Percentiles rank a stretch among this genome's conserved stretches.
phyloP scores from a whole-genome alignment of 2,888 invertebrate species.

The Apamea crenata region DNA sequence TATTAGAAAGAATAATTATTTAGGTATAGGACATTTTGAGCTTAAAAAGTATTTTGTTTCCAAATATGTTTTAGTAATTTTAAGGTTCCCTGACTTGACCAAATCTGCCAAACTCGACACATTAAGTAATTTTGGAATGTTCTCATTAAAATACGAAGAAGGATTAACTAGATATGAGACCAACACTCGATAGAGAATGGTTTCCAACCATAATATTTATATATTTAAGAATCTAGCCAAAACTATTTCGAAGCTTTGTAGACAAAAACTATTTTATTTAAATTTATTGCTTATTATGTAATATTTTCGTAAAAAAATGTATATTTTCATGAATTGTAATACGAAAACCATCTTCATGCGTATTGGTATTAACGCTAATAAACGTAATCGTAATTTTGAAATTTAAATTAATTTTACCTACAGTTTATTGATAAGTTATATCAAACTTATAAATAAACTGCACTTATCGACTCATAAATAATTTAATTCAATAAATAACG shows the following conservation, averaged over 20 bases:
- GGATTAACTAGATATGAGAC: constrained; percentile 56
- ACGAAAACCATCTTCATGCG: constrained; percentile 52
- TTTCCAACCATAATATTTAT: constrained; percentile 35
- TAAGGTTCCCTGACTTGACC: constrained; percentile 54
- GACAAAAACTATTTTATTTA: constrained; percentile 60
- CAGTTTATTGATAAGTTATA: constrained; percentile 44
- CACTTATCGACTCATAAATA: constrained; percentile 51
- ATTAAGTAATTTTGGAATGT: constrained; percentile 82
- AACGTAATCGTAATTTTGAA: constrained; percentile 37
- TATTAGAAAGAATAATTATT: constrained; percentile 31
- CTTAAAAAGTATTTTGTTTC: constrained; percentile 51
- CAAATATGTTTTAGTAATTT: constrained; percentile 28
- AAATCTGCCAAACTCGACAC: constrained; percentile 48
- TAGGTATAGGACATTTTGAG: constrained; percentile 49
- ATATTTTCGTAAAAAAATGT: constrained; percentile 60
- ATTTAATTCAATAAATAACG: constrained; percentile 67
- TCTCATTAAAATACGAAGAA: constrained; percentile 68
- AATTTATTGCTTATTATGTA: constrained; percentile 54
- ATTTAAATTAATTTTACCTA: constrained; percentile 45
- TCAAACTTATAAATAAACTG: constrained; percentile 48
- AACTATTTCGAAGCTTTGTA: constrained; percentile 61
- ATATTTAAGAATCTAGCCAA: constrained; percentile 56
- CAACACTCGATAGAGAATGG: constrained; percentile 52
- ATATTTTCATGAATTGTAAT: constrained; percentile 46
- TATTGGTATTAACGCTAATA: constrained; percentile 46